Percentiles rank a stretch among this genome's conserved stretches.
These are phyloP conservation scores for Ciconia boyciana DNA, from an alignment of 2,113 vertebrate genomes.

Conservation along the genomic window DNA sequence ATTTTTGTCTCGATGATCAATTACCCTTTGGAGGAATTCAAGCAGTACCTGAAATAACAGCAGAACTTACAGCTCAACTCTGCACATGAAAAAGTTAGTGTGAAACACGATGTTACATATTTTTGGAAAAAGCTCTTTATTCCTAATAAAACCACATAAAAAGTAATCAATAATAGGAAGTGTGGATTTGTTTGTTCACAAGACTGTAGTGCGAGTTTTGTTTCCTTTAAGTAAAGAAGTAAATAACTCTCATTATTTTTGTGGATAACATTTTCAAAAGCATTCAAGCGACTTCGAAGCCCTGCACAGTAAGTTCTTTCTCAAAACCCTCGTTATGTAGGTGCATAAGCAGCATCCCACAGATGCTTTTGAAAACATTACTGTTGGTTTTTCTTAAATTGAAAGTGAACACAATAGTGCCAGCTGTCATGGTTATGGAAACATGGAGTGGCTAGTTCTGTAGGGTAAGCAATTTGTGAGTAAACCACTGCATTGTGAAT, in stretches of 20 bases:
- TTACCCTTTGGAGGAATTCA: constrained; percentile 94
- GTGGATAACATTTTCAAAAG: not conserved
- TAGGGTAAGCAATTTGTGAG: not conserved
- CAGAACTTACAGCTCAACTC: not conserved
- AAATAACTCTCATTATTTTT: not conserved
- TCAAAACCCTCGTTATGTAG: not conserved
- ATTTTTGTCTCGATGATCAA: constrained; percentile 87
- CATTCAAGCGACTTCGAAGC: not conserved
- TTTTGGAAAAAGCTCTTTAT: not conserved
- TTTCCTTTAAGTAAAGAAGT: not conserved
- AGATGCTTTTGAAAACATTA: not conserved
- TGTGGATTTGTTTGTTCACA: not conserved
- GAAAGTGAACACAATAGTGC: not conserved
- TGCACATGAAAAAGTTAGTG: not conserved
- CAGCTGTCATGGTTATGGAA: not conserved
- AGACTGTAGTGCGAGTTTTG: not conserved
- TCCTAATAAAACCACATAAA: not conserved
- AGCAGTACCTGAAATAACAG: constrained; percentile 82
- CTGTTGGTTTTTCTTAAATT: not conserved
- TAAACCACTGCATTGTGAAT: not conserved
- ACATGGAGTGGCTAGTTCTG: not conserved
- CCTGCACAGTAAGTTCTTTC: not conserved
- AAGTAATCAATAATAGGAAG: not conserved
- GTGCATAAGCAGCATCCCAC: not conserved
- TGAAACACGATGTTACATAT: not conserved